Evolutionary conservation across 2,113 vertebrate species (phyloP).

Genomic region (Paracanthobrama guichenoti): DNA sequence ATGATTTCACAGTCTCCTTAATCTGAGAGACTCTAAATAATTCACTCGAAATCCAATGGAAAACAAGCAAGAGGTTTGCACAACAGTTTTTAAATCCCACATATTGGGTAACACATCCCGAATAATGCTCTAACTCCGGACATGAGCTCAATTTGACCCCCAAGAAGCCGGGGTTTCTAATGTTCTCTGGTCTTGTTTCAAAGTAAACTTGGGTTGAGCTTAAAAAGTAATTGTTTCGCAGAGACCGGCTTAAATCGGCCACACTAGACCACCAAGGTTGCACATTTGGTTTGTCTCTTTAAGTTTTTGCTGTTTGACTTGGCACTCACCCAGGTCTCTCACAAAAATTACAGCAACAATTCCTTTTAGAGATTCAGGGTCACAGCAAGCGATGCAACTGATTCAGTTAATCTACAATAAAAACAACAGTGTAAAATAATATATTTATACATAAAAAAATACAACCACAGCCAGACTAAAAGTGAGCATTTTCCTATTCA

Average conservation of each 20-base stretch:
- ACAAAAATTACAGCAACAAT: conserved; percentile 51
- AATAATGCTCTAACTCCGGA: conserved; percentile 22
- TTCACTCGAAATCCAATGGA: not conserved
- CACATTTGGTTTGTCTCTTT: conserved; percentile 65
- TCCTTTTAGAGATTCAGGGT: conserved; percentile 54
- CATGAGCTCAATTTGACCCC: conserved; percentile 15
- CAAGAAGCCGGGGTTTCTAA: not conserved
- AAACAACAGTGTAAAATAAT: not conserved
- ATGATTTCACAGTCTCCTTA: not conserved
- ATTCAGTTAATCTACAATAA: conserved; percentile 30
- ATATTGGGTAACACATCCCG: not conserved
- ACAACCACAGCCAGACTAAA: not conserved
- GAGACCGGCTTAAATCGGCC: conserved; percentile 28
- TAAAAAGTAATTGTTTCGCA: conserved; percentile 34
- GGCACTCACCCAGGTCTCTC: conserved; percentile 62
- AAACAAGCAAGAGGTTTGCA: not conserved
- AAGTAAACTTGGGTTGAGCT: conserved; percentile 42
- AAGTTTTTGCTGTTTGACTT: conserved; percentile 65
- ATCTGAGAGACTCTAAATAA: not conserved
- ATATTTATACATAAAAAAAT: not conserved
- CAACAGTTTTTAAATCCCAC: conserved; percentile 29
- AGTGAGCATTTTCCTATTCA: not conserved
- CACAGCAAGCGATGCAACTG: conserved; percentile 47
- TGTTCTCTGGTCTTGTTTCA: conserved; percentile 44
- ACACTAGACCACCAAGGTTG: conserved; percentile 70